Conservation (phyloP, 2,113 vertebrate species). For the Vanacampus margaritifer region DNA sequence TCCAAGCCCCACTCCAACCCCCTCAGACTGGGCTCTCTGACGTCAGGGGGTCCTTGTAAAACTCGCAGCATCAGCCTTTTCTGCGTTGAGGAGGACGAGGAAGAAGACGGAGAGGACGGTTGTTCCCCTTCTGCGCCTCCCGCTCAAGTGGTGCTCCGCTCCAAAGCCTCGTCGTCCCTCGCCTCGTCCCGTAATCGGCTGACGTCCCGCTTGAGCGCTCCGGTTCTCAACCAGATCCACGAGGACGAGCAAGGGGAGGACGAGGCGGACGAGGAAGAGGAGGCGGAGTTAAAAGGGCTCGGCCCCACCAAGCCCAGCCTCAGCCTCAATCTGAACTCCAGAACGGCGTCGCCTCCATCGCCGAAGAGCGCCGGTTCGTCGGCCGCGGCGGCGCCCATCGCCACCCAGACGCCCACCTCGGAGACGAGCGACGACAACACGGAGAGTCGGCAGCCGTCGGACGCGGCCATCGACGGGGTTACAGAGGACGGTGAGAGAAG, state of each 20-base stretch:
- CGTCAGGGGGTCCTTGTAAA: constrained; percentile 50
- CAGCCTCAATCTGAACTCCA: constrained; percentile 86
- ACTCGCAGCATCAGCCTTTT: constrained; percentile 85
- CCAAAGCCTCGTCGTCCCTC: constrained; percentile 75
- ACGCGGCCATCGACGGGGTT: constrained; percentile 46
- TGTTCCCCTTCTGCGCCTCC: constrained; percentile 71
- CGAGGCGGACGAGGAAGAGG: constrained; percentile 72
- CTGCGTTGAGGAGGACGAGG: constrained; percentile 93
- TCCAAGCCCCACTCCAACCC: constrained; percentile 59
- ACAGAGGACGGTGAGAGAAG: constrained; percentile 25
- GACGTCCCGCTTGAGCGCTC: constrained; percentile 90
- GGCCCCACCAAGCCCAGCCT: constrained; percentile 84
- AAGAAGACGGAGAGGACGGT: constrained; percentile 77
- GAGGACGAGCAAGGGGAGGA: constrained; percentile 81
- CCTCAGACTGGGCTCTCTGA: constrained; percentile 52
- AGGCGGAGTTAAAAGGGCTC: constrained; percentile 40
- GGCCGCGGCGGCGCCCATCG: constrained; percentile 13
- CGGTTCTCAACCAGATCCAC: constrained; percentile 95
- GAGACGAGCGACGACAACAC: constrained; percentile 92
- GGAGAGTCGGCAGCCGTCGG: constrained; percentile 74
- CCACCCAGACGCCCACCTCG: constrained; percentile 78
- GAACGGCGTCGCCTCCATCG: constrained; percentile 37
- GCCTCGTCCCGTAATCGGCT: constrained; percentile 84
- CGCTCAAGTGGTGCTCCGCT: constrained; percentile 86
- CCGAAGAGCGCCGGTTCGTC: constrained; percentile 23